Base-by-base conservation (phyloP, 2,888 invertebrate genomes). In the Apamea sordens region DNA sequence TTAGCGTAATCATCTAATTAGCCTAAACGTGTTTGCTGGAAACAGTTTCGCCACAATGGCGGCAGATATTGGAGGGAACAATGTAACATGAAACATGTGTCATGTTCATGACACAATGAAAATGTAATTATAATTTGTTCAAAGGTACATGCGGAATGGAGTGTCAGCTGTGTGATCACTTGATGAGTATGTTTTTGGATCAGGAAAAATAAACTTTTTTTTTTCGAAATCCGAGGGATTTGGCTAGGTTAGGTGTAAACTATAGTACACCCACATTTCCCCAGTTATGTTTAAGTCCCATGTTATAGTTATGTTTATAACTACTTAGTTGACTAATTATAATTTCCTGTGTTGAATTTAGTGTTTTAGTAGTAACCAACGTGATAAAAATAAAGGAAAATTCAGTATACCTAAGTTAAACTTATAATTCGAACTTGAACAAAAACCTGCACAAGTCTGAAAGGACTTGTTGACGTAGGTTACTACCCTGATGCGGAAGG, bases 1-100 rank as follows among this genome's bases (percentile, higher is more conserved):
- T 84, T 70, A 70, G 67, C 67, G 76, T 83, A 76, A 86, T 83
- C 83, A 76, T 68, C n/a, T 83, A 76, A 76, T 86, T 86, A 86
- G 67, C 53, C 32, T 73, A 76, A 77, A 83, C 59, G 50, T 86
- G 84, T 82, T 76, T 76, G 53, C 73, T 76, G 86, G 59, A 73
- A 73, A 67, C 86, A 73, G 70, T 41, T 85, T 83, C 41, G 59
- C 84, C 86, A 70, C 84, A 85, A 85, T 76, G 67, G 44, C 70
- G 72, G 68, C 63, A 63, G 86, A 73, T 76, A 85, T 85, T 24
- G 76, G 72, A 72, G 72, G 50, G 6, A 63, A 73, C 75, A 63
- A 50, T 36, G 61, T 53, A 56, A 70, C 76, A 50, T n/a, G 75
- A 65, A 32, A 56, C 79, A 80, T 18, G 71, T 72, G 67, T 82